Evolutionary conservation across 1,140 invertebrate genomes (phyloP).

Genomic region (Phortica variegata): DNA sequence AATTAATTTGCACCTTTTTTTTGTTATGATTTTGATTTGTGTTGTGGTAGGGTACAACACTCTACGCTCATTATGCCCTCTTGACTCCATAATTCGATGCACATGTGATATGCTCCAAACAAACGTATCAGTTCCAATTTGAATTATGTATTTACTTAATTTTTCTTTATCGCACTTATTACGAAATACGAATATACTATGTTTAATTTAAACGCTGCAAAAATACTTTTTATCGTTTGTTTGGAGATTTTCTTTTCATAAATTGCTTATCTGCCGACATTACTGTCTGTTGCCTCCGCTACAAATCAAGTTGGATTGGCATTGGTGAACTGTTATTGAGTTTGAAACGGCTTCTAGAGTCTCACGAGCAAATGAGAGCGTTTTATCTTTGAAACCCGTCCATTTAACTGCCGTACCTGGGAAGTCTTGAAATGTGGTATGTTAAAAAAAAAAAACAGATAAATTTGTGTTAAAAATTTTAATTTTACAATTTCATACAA

Average conservation of each 20-base stretch:
- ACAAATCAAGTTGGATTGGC: no score
- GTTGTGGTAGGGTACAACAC: no score
- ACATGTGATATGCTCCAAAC: no score
- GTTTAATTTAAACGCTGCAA: slow-evolving; percentile 6
- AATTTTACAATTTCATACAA: no score
- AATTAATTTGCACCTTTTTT: no score
- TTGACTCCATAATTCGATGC: no score
- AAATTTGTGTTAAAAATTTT: no score
- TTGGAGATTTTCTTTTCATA: slow-evolving; percentile 29
- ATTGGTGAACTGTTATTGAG: neutral
- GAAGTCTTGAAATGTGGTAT: neutral
- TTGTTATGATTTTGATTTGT: no score
- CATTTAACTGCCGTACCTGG: neutral
- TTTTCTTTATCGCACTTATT: slow-evolving; percentile 34
- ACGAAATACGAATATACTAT: slow-evolving; percentile 19
- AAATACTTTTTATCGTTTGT: slow-evolving; percentile 27
- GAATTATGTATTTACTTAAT: slow-evolving; percentile 31
- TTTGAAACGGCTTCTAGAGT: slow-evolving; percentile 8
- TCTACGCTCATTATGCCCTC: no score
- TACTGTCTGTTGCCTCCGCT: slow-evolving; percentile 1
- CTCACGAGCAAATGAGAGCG: slow-evolving; percentile 12
- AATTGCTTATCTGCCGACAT: slow-evolving; percentile 22
- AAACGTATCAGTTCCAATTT: no score
- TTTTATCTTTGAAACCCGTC: slow-evolving; percentile 18
- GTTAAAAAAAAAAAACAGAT: slow-evolving; percentile 6